Base-by-base conservation (phyloP, 2,797 vertebrate species). In the Gallinago stenura region DNA sequence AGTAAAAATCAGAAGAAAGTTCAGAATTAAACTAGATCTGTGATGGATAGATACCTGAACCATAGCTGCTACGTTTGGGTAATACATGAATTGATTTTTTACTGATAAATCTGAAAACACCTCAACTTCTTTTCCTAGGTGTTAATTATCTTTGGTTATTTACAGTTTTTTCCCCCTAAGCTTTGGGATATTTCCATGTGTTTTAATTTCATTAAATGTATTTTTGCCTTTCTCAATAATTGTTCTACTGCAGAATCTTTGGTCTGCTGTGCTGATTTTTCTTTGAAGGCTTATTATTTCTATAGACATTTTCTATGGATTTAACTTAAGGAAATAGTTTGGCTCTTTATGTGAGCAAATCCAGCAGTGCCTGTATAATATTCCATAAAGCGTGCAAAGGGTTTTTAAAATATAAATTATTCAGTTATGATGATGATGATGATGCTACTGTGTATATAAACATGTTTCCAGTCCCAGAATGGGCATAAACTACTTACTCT, bases 401-500 rank as follows among this genome's bases (percentile, higher is more conserved):
- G 6, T 71, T 91, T 50, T 7, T 39, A 8, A 8, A 78, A 79
- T 70, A 91, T 72, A 88, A 93, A 96, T 96, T 84, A 96, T 95
- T 93, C 90, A 79, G 66, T 87, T 95, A 72, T 66, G 45, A 61
- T 65, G 70, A 54, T 79, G 90, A 7, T 92, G 56, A 7, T 79
- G 90, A 13, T 92, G 56, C 20, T 91, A 82, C 62, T 84, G 57
- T 41, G 31, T 83, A 50, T 87, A 66, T 84, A 93, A 96, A 95
- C 14, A 51, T 14, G 5, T 64, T 95, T 96, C 35, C 71, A 92
- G 86, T 90, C 95, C 90, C 95, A 90, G 75, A 95, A 95, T 91
- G 88, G 88, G 39, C 75, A 87, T 90, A 93, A 94, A 93, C 82
- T 79, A 62, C 91, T 96, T 96, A 82, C 83, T 90, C 33, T 93